phyloP scores from a whole-genome alignment of 1,140 invertebrate genomes.

The Scaptodrosophila lebanonensis region DNA sequence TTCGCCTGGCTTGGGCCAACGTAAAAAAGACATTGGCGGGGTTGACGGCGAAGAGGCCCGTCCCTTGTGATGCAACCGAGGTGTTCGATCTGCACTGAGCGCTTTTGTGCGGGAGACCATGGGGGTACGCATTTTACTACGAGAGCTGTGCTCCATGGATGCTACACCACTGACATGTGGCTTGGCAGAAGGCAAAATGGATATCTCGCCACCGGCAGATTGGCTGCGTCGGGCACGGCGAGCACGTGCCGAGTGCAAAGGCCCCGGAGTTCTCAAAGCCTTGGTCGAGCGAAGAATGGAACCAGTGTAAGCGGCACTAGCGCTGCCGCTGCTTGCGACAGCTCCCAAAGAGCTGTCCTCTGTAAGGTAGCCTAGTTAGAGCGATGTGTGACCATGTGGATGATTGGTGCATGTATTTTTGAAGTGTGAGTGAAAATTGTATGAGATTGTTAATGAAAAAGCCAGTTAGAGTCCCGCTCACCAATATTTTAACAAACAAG shows the following conservation, averaged over 20 bases:
- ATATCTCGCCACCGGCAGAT: conserved; percentile 51
- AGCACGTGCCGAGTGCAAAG: conserved; percentile 63
- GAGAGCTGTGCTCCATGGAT: conserved; percentile 34
- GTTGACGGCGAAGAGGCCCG: conserved; percentile 77
- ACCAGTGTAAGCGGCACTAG: conserved; percentile 28
- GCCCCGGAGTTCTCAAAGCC: conserved; percentile 60
- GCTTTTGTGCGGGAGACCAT: conserved; percentile 58
- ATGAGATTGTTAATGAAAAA: conserved; percentile 13
- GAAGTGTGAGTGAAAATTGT: conserved; percentile 29
- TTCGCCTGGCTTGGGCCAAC: conserved; percentile 80
- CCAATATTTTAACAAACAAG: conserved; percentile 22
- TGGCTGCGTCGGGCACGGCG: conserved; percentile 61
- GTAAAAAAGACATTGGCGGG: conserved; percentile 78
- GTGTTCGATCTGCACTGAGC: conserved; percentile 67
- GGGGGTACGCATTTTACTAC: conserved; percentile 70
- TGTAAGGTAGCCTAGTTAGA: conserved; percentile 76
- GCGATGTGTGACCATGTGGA: conserved; percentile 19
- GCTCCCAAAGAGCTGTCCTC: conserved; percentile 65
- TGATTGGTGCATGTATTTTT: conserved; percentile 3
- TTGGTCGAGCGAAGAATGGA: conserved; percentile 45
- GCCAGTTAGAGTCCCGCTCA: conserved; percentile 36
- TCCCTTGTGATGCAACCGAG: conserved; percentile 4
- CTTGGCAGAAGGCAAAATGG: conserved; percentile 20
- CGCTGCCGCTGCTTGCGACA: conserved; percentile 17
- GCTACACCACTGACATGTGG: not conserved